Percentiles rank a stretch among this genome's conserved stretches.
These are phyloP conservation scores for Micromussa lordhowensis DNA, from an alignment of 92 coral and sea anemone genomes.

Conservation along the genomic window DNA sequence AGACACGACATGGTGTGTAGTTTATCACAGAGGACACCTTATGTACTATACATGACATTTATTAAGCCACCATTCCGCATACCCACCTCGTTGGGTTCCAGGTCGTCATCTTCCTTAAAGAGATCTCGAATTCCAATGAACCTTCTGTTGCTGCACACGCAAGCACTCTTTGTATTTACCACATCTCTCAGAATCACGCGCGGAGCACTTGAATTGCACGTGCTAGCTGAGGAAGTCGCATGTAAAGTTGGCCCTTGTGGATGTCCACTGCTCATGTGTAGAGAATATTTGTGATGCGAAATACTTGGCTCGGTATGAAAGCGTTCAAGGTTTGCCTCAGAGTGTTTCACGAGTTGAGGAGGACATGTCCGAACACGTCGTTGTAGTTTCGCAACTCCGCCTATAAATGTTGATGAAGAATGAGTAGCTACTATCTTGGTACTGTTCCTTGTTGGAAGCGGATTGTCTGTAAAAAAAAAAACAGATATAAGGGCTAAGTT, in stretches of 20 bases:
- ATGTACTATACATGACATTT: not conserved
- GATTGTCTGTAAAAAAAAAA: not conserved
- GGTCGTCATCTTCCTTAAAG: not conserved
- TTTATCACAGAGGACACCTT: not conserved
- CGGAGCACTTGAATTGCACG: slow-evolving; percentile 15
- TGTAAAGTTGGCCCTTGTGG: not conserved
- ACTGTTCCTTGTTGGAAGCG: too few species aligned
- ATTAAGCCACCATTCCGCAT: too few species aligned
- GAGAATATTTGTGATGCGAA: slow-evolving; percentile 31
- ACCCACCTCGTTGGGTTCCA: slow-evolving; percentile 7
- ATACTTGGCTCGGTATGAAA: slow-evolving; percentile 29
- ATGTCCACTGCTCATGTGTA: not conserved
- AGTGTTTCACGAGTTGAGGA: not conserved
- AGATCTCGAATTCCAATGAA: slow-evolving; percentile 10
- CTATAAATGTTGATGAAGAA: not conserved
- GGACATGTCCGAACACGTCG: slow-evolving; percentile 17
- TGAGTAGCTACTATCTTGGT: not conserved
- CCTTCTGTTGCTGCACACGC: not conserved
- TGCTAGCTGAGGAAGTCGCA: not conserved
- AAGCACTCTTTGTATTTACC: slow-evolving; percentile 10
- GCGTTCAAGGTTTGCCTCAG: not conserved
- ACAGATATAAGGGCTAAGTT: not conserved
- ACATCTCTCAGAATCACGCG: slow-evolving; percentile 31
- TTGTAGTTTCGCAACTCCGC: slow-evolving; percentile 26
- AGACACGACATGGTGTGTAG: too few species aligned